Evolutionary conservation across 1,140 invertebrate genomes (phyloP).

Genomic region (Reticulitermes speratus): DNA sequence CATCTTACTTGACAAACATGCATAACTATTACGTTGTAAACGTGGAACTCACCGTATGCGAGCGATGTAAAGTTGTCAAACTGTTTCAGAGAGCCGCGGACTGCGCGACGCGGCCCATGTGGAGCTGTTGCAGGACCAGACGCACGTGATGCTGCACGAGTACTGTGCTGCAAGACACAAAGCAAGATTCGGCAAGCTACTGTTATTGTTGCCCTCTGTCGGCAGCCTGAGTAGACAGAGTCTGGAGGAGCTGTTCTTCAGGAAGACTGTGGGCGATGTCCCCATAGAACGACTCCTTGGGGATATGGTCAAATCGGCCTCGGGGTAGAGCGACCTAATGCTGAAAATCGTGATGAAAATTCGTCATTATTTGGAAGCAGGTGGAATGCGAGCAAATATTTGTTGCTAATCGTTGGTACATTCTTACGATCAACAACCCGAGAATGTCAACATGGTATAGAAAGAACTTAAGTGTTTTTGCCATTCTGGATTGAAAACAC

Average conservation of each 20-base stretch:
- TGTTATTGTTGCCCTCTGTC: conserved; percentile 66
- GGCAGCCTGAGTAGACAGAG: conserved; percentile 54
- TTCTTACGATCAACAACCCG: too few species aligned
- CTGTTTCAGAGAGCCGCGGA: conserved; percentile 61
- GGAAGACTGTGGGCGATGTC: conserved; percentile 67
- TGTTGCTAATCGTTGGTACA: too few species aligned
- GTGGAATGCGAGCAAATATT: too few species aligned
- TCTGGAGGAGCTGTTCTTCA: conserved; percentile 67
- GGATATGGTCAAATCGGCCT: conserved; percentile 54
- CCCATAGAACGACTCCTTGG: conserved; percentile 66
- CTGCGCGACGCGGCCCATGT: conserved; percentile 62
- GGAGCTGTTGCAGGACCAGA: conserved; percentile 74
- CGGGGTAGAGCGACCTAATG: background rate
- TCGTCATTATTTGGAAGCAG: too few species aligned
- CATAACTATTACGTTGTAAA: too few species aligned
- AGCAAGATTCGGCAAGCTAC: conserved; percentile 66
- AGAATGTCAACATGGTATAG: too few species aligned
- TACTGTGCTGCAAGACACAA: conserved; percentile 55
- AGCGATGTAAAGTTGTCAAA: background rate
- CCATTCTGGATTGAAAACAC: too few species aligned
- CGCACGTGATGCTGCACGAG: conserved; percentile 70
- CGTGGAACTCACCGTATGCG: too few species aligned
- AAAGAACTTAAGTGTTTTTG: too few species aligned
- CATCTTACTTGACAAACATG: too few species aligned
- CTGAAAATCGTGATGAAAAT: too few species aligned